A percentile compares a stretch with the other conserved stretches of the same genome.
These are phyloP conservation scores for Clostera curtula DNA, from an alignment of 2,888 invertebrate genomes.

Conservation along the genomic window DNA sequence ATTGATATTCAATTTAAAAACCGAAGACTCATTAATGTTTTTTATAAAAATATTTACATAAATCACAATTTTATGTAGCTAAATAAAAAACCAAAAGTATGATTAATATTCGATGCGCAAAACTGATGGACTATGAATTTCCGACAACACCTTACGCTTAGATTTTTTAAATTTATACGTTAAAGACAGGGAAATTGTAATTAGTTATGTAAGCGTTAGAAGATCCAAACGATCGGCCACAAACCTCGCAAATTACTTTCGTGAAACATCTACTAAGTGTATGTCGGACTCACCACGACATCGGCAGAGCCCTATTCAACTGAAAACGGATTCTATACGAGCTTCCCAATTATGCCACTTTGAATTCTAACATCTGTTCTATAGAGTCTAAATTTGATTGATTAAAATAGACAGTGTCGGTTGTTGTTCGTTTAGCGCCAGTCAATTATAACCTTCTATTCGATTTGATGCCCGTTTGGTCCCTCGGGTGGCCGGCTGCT, in stretches of 20 bases:
- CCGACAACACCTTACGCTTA: no score
- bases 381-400: constrained; percentile 47
- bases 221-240: constrained; percentile 52
- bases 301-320: constrained; percentile 26
- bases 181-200: constrained; percentile 44
- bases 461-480: constrained; percentile 63
- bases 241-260: constrained; percentile 53
- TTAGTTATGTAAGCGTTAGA: constrained; percentile 49
- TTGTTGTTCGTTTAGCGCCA: constrained; percentile 49
- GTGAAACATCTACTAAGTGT: constrained; percentile 54
- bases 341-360: constrained; percentile 13
- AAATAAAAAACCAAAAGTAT: no score
- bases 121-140: no score
- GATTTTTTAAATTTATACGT: no score
- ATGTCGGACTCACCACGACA: constrained; percentile 45
- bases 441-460: constrained; percentile 70
- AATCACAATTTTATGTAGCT: no score
- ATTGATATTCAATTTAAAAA: no score
- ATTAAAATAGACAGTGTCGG: constrained; percentile 31
- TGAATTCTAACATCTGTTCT: constrained; percentile 18
- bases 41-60: no score
- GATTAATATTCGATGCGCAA: no score
- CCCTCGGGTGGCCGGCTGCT: constrained; percentile 54
- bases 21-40: no score
- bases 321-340: constrained; percentile 29